phyloP scores from a whole-genome alignment of 2,113 vertebrate species.

The Embiotoca jacksoni region DNA sequence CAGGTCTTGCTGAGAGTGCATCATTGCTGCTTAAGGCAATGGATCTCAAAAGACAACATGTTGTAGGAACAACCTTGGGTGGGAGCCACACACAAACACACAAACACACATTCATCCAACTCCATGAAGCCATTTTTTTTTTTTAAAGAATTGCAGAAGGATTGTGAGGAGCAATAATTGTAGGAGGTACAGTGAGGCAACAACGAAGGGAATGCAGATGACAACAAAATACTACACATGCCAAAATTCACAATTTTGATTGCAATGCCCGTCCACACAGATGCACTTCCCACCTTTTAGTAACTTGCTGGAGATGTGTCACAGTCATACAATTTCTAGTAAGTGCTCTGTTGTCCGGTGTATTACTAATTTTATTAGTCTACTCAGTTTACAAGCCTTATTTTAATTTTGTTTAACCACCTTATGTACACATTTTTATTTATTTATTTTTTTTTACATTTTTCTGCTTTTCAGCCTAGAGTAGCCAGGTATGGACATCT shows the following conservation, averaged over 20 bases:
- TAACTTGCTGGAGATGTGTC: neutral
- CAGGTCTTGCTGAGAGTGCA: conserved; percentile 67
- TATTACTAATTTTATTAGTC: neutral
- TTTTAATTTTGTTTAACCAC: neutral
- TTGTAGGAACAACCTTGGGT: conserved; percentile 72
- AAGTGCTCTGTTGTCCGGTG: neutral
- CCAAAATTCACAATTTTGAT: conserved; percentile 12
- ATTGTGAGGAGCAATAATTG: conserved; percentile 42
- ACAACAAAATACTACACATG: conserved; percentile 28
- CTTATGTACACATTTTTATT: neutral
- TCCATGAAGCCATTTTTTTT: conserved; percentile 6
- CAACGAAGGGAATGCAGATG: conserved; percentile 40
- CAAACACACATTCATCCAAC: conserved; percentile 24
- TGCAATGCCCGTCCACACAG: neutral
- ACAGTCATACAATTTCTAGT: neutral
- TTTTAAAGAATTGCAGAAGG: conserved; percentile 33
- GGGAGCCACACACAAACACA: conserved; percentile 37
- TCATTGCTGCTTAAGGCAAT: conserved; percentile 72
- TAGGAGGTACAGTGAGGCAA: conserved; percentile 28
- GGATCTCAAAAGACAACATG: conserved; percentile 75
- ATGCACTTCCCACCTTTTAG: neutral
- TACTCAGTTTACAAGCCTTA: neutral
- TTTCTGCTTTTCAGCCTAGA: too few species aligned
- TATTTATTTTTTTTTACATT: too few species aligned
- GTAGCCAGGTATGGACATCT: too few species aligned